Percentiles rank a stretch among this genome's conserved stretches.
Conservation (phyloP, 2,888 invertebrate species). For the Cataglyphis livida region DNA sequence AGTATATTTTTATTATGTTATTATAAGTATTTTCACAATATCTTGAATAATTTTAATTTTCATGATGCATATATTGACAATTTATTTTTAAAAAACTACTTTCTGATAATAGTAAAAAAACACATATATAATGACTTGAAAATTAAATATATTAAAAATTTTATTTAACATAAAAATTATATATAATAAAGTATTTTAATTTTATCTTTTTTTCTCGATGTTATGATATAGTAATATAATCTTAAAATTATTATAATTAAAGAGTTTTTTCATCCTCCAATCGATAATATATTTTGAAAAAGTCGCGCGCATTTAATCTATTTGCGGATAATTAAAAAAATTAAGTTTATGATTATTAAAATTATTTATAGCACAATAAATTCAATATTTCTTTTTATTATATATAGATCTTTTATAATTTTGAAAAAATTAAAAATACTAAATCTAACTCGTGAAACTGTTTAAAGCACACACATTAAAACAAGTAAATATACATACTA, state of each 20-base stretch:
- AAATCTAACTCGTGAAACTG: neutral
- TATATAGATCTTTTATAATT: neutral
- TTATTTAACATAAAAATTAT: neutral
- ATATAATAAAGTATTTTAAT: neutral
- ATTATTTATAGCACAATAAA: neutral
- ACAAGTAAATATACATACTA: neutral
- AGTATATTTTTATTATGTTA: neutral
- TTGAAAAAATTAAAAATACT: neutral
- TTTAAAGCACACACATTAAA: neutral
- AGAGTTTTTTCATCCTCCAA: neutral
- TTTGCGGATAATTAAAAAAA: neutral
- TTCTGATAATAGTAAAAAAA: neutral
- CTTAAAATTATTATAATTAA: neutral
- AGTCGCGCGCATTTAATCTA: neutral
- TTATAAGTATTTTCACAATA: neutral
- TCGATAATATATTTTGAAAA: neutral
- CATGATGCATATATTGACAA: neutral
- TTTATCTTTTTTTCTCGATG: neutral
- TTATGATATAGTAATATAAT: neutral
- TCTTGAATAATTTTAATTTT: neutral
- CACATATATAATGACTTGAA: neutral
- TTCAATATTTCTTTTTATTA: neutral
- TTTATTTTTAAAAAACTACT: neutral
- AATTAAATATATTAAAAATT: neutral
- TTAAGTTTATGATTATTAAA: neutral